Evolutionary conservation across 2,113 vertebrate species (phyloP).

Genomic region (mouse (Mus musculus)): DNA sequence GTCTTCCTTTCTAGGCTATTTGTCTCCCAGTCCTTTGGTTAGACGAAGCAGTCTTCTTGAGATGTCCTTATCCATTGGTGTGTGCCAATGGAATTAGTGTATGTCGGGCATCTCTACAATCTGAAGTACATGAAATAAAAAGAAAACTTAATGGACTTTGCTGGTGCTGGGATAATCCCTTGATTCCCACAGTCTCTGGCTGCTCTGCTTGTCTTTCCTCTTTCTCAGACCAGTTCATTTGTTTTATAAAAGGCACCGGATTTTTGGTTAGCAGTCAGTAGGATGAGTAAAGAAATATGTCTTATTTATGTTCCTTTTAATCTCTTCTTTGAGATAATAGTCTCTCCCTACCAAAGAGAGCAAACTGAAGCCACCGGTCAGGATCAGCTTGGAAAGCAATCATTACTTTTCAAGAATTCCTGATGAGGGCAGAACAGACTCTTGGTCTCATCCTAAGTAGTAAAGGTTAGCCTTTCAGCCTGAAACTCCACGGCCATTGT

Average conservation of each 20-base stretch:
- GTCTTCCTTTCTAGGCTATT: background rate
- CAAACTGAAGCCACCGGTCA: slow-evolving; percentile 40
- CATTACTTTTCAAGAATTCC: background rate
- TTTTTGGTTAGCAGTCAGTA: slow-evolving; percentile 28
- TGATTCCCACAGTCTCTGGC: background rate
- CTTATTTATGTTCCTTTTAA: slow-evolving; percentile 40
- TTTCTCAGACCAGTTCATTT: slow-evolving; percentile 19
- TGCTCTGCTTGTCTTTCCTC: background rate
- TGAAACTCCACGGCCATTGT: slow-evolving; percentile 10
- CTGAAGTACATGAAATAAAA: slow-evolving; percentile 18
- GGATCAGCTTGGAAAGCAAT: background rate
- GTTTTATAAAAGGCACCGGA: background rate
- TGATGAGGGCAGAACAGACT: slow-evolving; percentile 18
- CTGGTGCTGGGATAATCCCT: background rate
- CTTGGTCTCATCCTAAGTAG: slow-evolving; percentile 18
- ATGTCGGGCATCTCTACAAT: background rate
- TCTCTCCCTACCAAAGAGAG: background rate
- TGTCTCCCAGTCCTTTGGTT: background rate
- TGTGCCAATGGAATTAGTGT: background rate
- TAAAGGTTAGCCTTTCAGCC: background rate
- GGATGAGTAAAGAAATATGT: slow-evolving; percentile 14
- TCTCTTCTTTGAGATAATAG: background rate
- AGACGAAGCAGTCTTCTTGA: background rate
- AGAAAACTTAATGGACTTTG: background rate
- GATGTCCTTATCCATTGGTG: too few relatives aligned